Percentiles rank a stretch among this genome's conserved stretches.
Evolutionary conservation across 2,797 vertebrate species (phyloP).

Genomic region (Anguilla marmorata): DNA sequence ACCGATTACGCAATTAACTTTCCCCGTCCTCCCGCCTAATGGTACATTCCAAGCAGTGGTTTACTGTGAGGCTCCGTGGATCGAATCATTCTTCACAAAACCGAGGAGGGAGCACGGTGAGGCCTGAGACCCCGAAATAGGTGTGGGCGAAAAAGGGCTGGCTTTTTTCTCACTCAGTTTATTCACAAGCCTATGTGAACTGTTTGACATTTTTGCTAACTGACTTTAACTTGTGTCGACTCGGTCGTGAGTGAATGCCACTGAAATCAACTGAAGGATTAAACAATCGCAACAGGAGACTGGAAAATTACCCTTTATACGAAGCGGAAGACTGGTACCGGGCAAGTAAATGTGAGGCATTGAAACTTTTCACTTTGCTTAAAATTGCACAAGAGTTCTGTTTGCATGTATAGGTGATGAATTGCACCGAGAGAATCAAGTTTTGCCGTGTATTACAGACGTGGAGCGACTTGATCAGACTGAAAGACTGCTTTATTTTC

Average conservation of each 20-base stretch:
- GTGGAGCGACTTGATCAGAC: slow-evolving; percentile 45
- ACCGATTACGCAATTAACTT: slow-evolving; percentile 5
- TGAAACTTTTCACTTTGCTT: slow-evolving; percentile 1
- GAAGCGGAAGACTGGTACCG: slow-evolving; percentile 1
- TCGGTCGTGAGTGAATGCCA: background rate
- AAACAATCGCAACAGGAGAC: slow-evolving; percentile 29
- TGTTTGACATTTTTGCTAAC: slow-evolving; percentile 1
- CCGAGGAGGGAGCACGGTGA: background rate
- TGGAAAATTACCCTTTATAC: slow-evolving; percentile 19
- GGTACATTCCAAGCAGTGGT: slow-evolving; percentile 49
- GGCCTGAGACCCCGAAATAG: background rate
- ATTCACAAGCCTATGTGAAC: background rate
- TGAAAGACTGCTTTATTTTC: slow-evolving; percentile 33
- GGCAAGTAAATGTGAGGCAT: background rate
- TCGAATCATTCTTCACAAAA: slow-evolving; percentile 30
- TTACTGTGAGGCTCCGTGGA: slow-evolving; percentile 29
- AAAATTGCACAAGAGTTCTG: slow-evolving; percentile 5
- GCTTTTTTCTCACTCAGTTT: background rate
- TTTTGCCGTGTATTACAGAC: slow-evolving; percentile 32
- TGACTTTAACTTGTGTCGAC: background rate
- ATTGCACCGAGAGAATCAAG: slow-evolving; percentile 42
- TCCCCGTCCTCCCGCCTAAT: slow-evolving; percentile 33
- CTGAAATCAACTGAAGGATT: background rate
- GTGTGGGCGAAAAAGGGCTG: background rate
- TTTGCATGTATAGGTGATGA: slow-evolving; percentile 42